Evolutionary conservation across 2,113 vertebrate genomes (phyloP).

Genomic region (Carassius auratus): DNA sequence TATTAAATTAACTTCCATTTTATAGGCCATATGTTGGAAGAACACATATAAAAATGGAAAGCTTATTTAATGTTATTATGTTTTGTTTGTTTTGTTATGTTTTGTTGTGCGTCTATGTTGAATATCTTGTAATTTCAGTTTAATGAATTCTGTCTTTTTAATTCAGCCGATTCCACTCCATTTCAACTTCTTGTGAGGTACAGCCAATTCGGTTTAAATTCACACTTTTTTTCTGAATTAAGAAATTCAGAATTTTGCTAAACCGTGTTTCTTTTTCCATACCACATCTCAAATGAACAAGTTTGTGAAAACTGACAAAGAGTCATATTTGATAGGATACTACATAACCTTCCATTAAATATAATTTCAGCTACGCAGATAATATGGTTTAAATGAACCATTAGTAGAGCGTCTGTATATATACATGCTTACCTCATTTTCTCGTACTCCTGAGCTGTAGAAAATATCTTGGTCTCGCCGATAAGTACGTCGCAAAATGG

Average conservation of each 20-base stretch:
- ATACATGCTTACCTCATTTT: conserved; percentile 86
- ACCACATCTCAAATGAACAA: no score
- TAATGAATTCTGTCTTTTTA: neutral
- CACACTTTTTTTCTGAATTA: neutral
- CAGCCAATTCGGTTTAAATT: neutral
- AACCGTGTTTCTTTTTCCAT: no score
- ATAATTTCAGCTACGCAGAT: neutral
- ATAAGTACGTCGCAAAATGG: conserved; percentile 96
- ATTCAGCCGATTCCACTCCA: neutral
- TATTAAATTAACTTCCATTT: neutral
- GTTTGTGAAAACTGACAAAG: neutral
- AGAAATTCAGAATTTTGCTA: neutral
- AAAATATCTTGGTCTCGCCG: conserved; percentile 95
- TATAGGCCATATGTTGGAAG: neutral
- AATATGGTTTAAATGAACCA: neutral
- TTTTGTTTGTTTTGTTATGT: no score
- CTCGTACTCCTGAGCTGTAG: conserved; percentile 93
- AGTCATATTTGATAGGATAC: neutral
- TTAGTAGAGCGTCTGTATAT: neutral
- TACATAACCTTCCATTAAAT: neutral
- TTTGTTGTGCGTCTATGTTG: no score
- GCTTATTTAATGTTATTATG: no score
- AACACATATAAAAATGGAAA: neutral
- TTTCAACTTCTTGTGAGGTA: neutral
- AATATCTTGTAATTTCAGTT: neutral